Evolutionary conservation across 2,888 invertebrate genomes (phyloP).

Genomic region (Drosophila meridiana): DNA sequence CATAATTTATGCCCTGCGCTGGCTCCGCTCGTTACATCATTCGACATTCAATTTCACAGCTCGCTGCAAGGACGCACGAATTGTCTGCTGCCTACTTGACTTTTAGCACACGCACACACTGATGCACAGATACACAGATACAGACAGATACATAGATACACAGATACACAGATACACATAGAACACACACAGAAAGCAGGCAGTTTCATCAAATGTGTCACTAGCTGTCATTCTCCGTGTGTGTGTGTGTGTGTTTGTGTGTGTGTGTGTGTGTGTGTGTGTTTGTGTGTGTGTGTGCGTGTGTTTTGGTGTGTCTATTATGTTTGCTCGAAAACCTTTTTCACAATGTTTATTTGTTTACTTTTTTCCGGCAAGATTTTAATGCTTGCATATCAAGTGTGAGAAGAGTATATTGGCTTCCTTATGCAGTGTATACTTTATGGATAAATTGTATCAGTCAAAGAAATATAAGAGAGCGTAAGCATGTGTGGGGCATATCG

Average conservation of each 20-base stretch:
- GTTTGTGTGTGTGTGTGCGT: slow-evolving; percentile 10
- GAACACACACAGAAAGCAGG: not conserved
- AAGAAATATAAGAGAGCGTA: not conserved
- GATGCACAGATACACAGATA: not conserved
- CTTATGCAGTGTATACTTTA: not conserved
- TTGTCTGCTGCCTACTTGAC: slow-evolving; percentile 40
- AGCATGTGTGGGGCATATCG: too few species aligned
- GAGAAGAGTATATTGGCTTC: not conserved
- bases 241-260: slow-evolving; percentile 10
- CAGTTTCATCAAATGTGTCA: slow-evolving; percentile 54
- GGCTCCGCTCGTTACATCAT: slow-evolving; percentile 40
- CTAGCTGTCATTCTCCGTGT: not conserved
- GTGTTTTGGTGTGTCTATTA: slow-evolving; percentile 23
- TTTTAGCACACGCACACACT: not conserved
- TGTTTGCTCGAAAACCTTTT: slow-evolving; percentile 45
- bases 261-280: slow-evolving; percentile 9
- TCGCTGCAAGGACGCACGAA: slow-evolving; percentile 63
- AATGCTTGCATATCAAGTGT: not conserved
- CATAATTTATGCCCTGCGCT: slow-evolving; percentile 21
- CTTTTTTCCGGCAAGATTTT: not conserved
- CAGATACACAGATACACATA: not conserved
- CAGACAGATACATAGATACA: not conserved
- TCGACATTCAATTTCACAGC: slow-evolving; percentile 75
- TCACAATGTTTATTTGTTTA: slow-evolving; percentile 27
- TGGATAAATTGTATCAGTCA: not conserved